Base-by-base conservation (phyloP, 2,113 vertebrate species). In the Syngnathus scovelli region DNA sequence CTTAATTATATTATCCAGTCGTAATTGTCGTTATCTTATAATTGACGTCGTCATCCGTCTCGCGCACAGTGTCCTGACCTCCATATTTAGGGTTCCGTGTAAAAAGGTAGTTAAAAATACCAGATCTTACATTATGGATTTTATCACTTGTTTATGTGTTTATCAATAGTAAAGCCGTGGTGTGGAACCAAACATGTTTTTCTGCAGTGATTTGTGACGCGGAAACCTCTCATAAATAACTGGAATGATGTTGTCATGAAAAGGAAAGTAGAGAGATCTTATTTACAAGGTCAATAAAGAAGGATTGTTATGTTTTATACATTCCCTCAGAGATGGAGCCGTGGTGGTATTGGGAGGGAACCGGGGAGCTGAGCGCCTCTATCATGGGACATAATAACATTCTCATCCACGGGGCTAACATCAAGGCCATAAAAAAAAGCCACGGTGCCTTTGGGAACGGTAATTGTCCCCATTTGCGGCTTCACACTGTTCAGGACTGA, bases 351-450 rank as follows among this genome's bases (percentile, higher is more conserved):
- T 7, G 41, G 41, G 38, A 56, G 39, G 58, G 60, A 75, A 38
- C 27, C 46, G 48, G 38, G 48, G 48, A 49, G 36, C 13, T 23
- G 44, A 68, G 48, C 72, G 68, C 38, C 72, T 72, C 70, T 60
- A 48, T 56, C 27, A 41, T 66, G 79, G 79, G 80, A 79, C 58
- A 69, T 67, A 82, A 85, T 83, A 86, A 82, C 78, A 81, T 85
- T 85, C 82, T 66, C 67, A 23, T 15, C 54, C 68, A 68, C 52
- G 61, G 69, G 66, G 66, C 74, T 63, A 76, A 74, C 70, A 64
- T 59, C 82, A 76, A 64, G 70, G 73, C 65, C 85, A 67, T 77
- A n/a, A 0, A 48, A 83, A 10, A 78, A 81, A 74, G 70, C 60
- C 67, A 54, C 71, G 61, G 12, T 67, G 62, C 83, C 41, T 60